A percentile compares a stretch with the other conserved stretches of the same genome.
These are phyloP conservation scores for Phalacrocorax pelagicus DNA, from an alignment of 2,113 vertebrate species.

Conservation along the genomic window DNA sequence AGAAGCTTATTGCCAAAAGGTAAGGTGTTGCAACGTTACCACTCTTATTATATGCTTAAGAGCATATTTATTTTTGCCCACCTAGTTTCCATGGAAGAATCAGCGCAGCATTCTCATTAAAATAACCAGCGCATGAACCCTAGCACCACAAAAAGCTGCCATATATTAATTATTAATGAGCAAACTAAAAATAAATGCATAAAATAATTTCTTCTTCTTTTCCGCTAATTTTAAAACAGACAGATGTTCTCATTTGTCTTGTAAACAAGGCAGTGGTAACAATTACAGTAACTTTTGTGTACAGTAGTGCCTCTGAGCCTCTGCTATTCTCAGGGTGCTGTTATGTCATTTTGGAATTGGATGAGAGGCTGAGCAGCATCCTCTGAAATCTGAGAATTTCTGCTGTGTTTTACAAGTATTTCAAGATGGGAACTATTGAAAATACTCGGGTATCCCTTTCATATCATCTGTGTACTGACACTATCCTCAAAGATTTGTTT, in stretches of 20 bases:
- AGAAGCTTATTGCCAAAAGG: neutral
- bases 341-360: neutral
- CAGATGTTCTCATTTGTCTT: neutral
- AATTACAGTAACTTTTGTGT: neutral
- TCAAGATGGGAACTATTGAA: neutral
- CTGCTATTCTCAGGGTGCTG: neutral
- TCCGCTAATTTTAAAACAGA: neutral
- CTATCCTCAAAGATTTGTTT: neutral
- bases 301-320: neutral
- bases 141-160: neutral
- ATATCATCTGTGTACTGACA: neutral
- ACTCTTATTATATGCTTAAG: neutral
- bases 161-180: constrained; percentile 4
- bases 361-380: neutral
- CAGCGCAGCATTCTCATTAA: neutral
- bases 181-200: neutral
- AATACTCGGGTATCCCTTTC: neutral
- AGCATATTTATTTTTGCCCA: neutral
- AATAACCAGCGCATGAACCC: neutral
- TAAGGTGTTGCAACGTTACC: neutral
- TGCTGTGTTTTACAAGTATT: neutral
- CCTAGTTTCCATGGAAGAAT: neutral
- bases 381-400: neutral
- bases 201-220: neutral
- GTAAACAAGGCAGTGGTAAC: neutral